Evolutionary conservation across 1,140 invertebrate genomes (phyloP).

Genomic region (Drosophila watanabei): DNA sequence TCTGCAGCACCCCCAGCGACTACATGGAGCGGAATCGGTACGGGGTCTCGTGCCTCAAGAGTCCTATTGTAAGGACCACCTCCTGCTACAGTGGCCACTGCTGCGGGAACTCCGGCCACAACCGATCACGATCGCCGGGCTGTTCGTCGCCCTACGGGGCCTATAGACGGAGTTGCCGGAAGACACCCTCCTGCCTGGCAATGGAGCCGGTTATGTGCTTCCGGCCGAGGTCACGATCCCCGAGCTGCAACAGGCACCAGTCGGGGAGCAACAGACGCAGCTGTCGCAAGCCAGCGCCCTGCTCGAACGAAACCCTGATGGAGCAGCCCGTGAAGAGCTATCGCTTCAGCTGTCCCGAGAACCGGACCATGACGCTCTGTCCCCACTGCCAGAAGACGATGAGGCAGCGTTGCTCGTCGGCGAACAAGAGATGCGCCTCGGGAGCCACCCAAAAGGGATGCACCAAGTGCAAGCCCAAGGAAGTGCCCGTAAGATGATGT

Average conservation of each 20-base stretch:
- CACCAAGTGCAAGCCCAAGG: neutral
- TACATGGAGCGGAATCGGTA: neutral
- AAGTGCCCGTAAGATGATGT: neutral
- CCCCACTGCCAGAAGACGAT: neutral
- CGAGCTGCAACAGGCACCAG: neutral
- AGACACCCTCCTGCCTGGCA: neutral
- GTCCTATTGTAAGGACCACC: neutral
- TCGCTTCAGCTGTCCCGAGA: constrained; percentile 20
- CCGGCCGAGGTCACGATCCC: neutral
- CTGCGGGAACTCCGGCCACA: neutral
- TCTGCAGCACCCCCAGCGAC: neutral
- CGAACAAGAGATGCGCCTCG: neutral
- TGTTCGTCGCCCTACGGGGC: neutral
- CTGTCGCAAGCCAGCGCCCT: neutral
- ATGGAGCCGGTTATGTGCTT: neutral
- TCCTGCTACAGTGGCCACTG: neutral
- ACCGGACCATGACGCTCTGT: neutral
- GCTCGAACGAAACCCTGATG: constrained; percentile 42
- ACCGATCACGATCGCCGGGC: neutral
- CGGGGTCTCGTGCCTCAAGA: neutral
- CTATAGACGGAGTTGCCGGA: neutral
- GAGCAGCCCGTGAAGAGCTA: constrained; percentile 29
- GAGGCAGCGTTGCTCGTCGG: neutral
- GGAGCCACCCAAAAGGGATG: neutral
- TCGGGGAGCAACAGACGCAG: accelerated